Evolutionary conservation across 2,113 vertebrate genomes (phyloP), one percentile per base, ranked within the genome.

Genomic region (Gulo gulo): DNA sequence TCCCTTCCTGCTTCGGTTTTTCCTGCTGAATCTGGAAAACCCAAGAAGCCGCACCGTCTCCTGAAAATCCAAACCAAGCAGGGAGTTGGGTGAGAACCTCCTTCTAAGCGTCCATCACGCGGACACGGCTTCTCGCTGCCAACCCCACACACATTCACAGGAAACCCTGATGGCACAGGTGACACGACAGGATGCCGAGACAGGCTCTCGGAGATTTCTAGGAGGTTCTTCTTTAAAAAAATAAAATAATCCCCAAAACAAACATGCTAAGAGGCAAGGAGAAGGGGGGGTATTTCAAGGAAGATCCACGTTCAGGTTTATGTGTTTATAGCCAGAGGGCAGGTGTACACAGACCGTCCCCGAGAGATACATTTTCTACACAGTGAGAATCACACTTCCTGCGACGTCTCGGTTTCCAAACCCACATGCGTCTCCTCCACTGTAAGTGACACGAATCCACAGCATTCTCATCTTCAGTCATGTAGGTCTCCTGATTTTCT

Each of bases 381-480:
- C 11, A 93, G 24, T 36, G 94, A 93, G 96, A 98, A 97, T 0
- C 47, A 39, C 84, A 91, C 78, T 98, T 97, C 73, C 69, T 97
- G 90, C 94, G 94, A 91, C 36, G 92, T 96, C 83, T 50, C 74
- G 81, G 89, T 87, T 97, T 98, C 94, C 93, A 89, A 93, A 5
- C 80, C 29, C 73, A 96, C 76, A 63, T 61, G 89, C 1, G 4
- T 94, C 34, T 84, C 0, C 2, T 52, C 21, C n/a, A 31, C 3
- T 89, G 45, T 80, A 95, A 47, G 61, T 79, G 34, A 83, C 42
- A 76, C 20, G 74, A 98, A 92, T 84, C 78, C 80, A 52, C 6
- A 45, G 65, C 0, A 0, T 78, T 93, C 92, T 96, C 24, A 14
- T 0, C 0, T 95, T 97, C 71, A 79, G 96, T 92, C 82, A 87